phyloP scores from a whole-genome alignment of 35 echinoderm and acorn worm genomes.

The Lytechinus pictus region DNA sequence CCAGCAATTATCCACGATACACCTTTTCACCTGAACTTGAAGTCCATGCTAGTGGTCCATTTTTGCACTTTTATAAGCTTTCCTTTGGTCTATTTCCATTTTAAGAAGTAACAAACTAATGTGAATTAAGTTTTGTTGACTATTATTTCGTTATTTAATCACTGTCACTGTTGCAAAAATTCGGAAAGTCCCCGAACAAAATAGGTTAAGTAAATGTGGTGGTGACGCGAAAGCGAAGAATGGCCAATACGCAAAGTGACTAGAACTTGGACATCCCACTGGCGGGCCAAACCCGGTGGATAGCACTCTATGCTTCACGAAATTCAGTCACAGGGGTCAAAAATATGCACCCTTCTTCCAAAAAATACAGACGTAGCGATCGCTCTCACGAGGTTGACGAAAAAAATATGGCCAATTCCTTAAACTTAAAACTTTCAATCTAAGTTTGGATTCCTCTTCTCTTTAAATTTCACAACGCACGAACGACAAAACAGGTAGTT shows the following conservation, averaged over 20 bases:
- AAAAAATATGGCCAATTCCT: neutral
- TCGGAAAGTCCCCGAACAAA: constrained; percentile 40
- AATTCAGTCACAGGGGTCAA: constrained; percentile 10
- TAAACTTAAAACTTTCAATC: neutral
- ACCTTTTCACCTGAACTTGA: constrained; percentile 81
- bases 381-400: neutral
- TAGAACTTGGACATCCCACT: constrained; percentile 47
- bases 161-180: constrained; percentile 29
- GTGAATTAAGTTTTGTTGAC: neutral
- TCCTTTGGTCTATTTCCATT: constrained; percentile 8
- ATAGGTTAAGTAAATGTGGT: constrained; percentile 50
- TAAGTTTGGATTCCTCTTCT: neutral
- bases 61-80: constrained; percentile 22
- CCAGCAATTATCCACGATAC: constrained; percentile 72
- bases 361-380: constrained; percentile 21
- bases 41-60: constrained; percentile 33
- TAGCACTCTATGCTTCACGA: constrained; percentile 47
- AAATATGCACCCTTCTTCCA: constrained; percentile 46
- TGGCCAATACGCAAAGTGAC: constrained; percentile 50
- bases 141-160: neutral
- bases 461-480: neutral
- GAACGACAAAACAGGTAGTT: neutral
- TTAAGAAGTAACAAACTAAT: neutral
- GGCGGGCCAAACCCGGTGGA: constrained; percentile 41
- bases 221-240: constrained; percentile 45